Conservation (phyloP, 1,140 invertebrate species). For the Oedothorax gibbosus region DNA sequence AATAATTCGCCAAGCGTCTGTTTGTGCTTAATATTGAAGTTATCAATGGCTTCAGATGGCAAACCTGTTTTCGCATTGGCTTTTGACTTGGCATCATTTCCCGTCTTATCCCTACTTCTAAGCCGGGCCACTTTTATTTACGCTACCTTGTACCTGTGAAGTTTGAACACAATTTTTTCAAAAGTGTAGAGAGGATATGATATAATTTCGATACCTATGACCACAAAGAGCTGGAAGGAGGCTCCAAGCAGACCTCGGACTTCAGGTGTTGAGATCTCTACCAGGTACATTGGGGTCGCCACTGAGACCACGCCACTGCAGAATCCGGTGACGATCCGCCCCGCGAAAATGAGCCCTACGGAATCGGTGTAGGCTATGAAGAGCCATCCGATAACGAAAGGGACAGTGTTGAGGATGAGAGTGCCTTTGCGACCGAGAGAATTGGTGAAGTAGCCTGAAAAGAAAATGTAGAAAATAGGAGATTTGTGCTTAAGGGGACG, state of each 20-base stretch:
- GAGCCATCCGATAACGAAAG: slow-evolving; percentile 81
- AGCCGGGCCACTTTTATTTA: too few species aligned
- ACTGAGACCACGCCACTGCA: slow-evolving; percentile 75
- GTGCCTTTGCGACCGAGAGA: slow-evolving; percentile 79
- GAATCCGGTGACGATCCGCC: slow-evolving; percentile 76
- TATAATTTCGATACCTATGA: slow-evolving; percentile 72
- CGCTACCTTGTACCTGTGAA: too few species aligned
- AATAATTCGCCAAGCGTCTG: too few species aligned
- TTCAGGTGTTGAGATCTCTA: slow-evolving; percentile 88
- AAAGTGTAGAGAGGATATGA: too few species aligned
- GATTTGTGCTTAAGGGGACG: too few species aligned
- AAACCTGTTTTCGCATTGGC: too few species aligned
- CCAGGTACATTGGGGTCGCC: slow-evolving; percentile 82
- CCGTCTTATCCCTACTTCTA: too few species aligned
- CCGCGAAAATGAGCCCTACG: slow-evolving; percentile 73
- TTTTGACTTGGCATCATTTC: too few species aligned
- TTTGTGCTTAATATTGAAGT: too few species aligned
- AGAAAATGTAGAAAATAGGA: too few species aligned
- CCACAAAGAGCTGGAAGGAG: slow-evolving; percentile 82
- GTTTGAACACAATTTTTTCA: too few species aligned
- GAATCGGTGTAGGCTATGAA: slow-evolving; percentile 77
- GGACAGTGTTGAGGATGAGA: slow-evolving; percentile 78
- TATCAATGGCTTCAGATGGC: too few species aligned
- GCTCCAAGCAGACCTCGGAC: slow-evolving; percentile 84
- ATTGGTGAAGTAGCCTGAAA: slow-evolving; percentile 76